Evolutionary conservation across 2,113 vertebrate species (phyloP), one percentile per base, ranked within the genome.

Genomic region (Buteo buteo): DNA sequence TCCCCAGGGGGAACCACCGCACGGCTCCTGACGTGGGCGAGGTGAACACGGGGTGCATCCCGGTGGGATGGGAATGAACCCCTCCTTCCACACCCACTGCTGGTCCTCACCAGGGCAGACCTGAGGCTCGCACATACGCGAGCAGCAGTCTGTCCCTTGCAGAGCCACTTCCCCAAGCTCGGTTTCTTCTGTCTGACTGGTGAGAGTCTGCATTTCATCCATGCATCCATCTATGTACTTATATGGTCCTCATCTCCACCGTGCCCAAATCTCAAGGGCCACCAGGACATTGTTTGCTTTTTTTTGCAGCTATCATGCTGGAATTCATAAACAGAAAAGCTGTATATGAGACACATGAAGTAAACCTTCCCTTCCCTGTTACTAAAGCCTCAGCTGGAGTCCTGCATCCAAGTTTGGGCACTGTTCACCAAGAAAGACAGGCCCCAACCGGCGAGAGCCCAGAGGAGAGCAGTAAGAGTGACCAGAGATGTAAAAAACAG

Each of bases 261-360:
- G 6, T 67, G 52, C 2, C 83, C 57, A 74, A 87, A 93, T n/a
- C 80, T 95, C 65, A 47, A 79, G 84, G 72, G 70, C 45, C 29
- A 77, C 55, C 55, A 88, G 36, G 55, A 78, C 52, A 47, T 44
- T 66, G 72, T 81, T 95, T 94, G 80, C 57, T 80, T 79, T 93
- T 89, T 85, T 88, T 86, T 64, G 9, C 89, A 89, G 81, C 84
- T 87, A 74, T 93, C 74, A 11, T 16, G 74, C 47, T 92, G 90
- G 88, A 96, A 95, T 96, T 94, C 79, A 76, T 88, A 94, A 94
- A 90, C 81, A 94, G 82, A 90, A 92, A 71, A 85, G 49, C 80
- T 83, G 81, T 79, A 5, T 72, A 42, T 61, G 79, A 92, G 85
- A 92, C 74, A 76, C 26, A 57, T 11, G 59, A 91, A 91, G 47